Evolutionary conservation across 1,140 invertebrate species (phyloP), one percentile per base, ranked within the genome.

Genomic region (Thereuonema tuberculata): DNA sequence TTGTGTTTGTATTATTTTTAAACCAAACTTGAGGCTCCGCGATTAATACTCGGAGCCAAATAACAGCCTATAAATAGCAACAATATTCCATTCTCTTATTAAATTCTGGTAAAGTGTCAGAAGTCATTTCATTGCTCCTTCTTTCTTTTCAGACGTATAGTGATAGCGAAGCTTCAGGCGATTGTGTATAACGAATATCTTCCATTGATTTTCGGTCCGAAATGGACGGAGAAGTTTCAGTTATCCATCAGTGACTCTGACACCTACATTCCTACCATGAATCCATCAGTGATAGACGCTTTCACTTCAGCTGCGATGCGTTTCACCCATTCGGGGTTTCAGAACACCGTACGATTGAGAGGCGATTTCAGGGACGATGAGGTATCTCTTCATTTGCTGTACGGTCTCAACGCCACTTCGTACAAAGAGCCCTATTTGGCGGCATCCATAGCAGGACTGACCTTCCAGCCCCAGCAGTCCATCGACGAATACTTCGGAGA

Each of bases 101-200:
- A n/a, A n/a, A n/a, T n/a, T n/a, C n/a, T n/a, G n/a, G n/a, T n/a
- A n/a, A n/a, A n/a, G n/a, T n/a, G n/a, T n/a, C n/a, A n/a, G n/a
- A n/a, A n/a, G n/a, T n/a, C n/a, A n/a, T n/a, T n/a, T n/a, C n/a
- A n/a, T n/a, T n/a, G n/a, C n/a, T n/a, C n/a, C n/a, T n/a, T n/a
- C n/a, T n/a, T n/a, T n/a, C n/a, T n/a, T n/a, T n/a, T n/a, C 24
- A 61, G 76, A 56, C 65, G 74, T 57, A 74, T 80, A 53, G 64
- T 75, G 1, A 71, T 68, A 28, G 89, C 85, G 1, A 76, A 86
- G 68, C 79, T 87, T 67, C 88, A 93, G 71, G 80, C 88, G 17
- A 87, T 93, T 29, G 82, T 83, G 25, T 93, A 89, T 67, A 85
- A 86, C 63, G 89, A 93, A 72, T 92, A 84, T 79, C 70, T 93